These are phyloP conservation scores for Halichoeres trimaculatus DNA, from an alignment of 2,113 vertebrate species.

Conservation along the genomic window DNA sequence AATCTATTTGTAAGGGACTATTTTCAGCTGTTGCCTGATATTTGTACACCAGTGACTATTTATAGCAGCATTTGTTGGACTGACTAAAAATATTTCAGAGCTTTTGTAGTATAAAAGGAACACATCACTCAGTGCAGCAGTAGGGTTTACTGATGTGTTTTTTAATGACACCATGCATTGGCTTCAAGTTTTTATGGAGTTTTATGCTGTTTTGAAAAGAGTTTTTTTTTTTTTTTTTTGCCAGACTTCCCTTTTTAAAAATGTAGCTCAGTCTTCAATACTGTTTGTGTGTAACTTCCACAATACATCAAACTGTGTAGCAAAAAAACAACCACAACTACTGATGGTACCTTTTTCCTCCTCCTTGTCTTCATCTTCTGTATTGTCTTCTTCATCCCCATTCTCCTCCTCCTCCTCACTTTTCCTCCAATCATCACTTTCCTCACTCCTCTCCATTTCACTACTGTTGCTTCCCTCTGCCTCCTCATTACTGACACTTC, in stretches of 20 bases:
- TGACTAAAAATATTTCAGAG: neutral
- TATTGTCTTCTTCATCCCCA: constrained; percentile 48
- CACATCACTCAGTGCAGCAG: neutral
- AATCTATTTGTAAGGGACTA: neutral
- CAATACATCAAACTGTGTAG: constrained; percentile 6
- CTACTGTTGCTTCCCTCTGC: constrained; percentile 71
- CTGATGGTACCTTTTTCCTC: constrained; percentile 61
- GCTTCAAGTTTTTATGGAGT: too few species aligned
- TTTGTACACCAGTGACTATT: neutral
- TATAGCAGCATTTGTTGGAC: neutral
- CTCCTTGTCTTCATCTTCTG: constrained; percentile 47
- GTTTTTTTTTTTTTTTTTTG: too few species aligned
- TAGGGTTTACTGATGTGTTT: neutral
- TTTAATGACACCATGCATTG: neutral
- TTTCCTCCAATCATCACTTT: constrained; percentile 49
- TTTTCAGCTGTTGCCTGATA: neutral
- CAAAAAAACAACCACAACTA: constrained; percentile 27
- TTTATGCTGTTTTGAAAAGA: too few species aligned
- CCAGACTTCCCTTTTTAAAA: neutral
- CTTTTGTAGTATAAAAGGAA: neutral
- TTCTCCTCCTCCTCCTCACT: constrained; percentile 60
- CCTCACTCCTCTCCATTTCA: constrained; percentile 80
- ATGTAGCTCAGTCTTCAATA: neutral
- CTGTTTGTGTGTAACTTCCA: neutral
- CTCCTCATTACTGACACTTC: constrained; percentile 55